Evolutionary conservation across 2,888 invertebrate genomes (phyloP), one percentile per base, ranked within the genome.

Genomic region (Nezara viridula): DNA sequence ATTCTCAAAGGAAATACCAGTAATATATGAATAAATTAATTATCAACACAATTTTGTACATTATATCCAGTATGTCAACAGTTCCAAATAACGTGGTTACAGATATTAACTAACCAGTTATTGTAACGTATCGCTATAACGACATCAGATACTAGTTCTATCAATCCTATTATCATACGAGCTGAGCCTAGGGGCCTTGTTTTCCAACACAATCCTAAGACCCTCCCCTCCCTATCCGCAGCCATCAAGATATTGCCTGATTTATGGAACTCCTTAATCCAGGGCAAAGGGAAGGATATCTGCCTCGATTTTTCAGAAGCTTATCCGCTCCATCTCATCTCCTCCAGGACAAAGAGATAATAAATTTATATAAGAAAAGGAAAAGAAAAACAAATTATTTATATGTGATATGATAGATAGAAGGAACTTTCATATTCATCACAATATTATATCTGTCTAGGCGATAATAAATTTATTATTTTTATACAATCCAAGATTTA

Each of bases 221-320:
- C 27, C 27, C 52, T 27, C 60, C 55, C n/a, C 27, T 24, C 60
- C n/a, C 24, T 14, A 44, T 44, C 44, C 44, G 10, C 44, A 44
- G 10, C 60, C 60, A 60, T 60, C 60, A 27, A 60, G 60, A 60
- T 60, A 60, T 60, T 60, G 14, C 27, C 60, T 60, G 60, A 60
- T 60, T 60, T 60, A 60, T 60, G 60, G 27, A 60, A 60, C 60
- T 60, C 60, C 60, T 60, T 60, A 60, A 60, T 60, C 60, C 60
- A 14, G 14, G 27, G 27, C 60, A 12, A 19, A 19, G n/a, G 24
- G 21, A n/a, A 55, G n/a, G n/a, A 60, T 60, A 60, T 60, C 27
- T 60, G 27, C 27, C n/a, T 60, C 60, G 60, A 60, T 60, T 27
- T 60, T 60, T 60, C 60, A 60, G 60, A 60, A 60, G 60, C 60